Percentiles rank a stretch among this genome's conserved stretches.
Evolutionary conservation across 2,888 invertebrate genomes (phyloP).

Genomic region (Orchesella flavescens): DNA sequence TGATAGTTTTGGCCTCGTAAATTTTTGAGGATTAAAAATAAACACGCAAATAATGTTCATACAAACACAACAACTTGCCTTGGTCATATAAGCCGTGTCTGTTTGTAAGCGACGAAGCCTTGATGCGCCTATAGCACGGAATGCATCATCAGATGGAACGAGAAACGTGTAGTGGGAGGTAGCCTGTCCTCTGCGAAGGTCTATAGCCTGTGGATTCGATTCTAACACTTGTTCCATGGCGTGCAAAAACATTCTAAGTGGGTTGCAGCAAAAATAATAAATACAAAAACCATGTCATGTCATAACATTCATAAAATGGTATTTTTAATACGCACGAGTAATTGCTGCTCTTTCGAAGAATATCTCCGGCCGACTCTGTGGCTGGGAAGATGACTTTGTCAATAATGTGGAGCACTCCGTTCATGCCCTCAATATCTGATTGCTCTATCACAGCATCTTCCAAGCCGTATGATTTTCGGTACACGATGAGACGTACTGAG

Average conservation of each 20-base stretch:
- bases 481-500: slow-evolving; percentile 75
- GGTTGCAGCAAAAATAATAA: neutral
- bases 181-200: slow-evolving; percentile 70
- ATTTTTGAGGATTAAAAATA: neutral
- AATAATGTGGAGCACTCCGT: slow-evolving; percentile 76
- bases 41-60: neutral
- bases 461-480: slow-evolving; percentile 75
- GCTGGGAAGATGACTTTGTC: slow-evolving; percentile 75
- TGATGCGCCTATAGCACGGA: slow-evolving; percentile 77
- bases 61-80: slow-evolving; percentile 71
- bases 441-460: slow-evolving; percentile 75
- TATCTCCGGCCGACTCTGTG: slow-evolving; percentile 74
- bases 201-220: slow-evolving; percentile 73
- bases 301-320: neutral
- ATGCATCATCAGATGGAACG: slow-evolving; percentile 82
- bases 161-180: slow-evolving; percentile 79
- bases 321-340: slow-evolving; percentile 74
- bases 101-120: slow-evolving; percentile 73
- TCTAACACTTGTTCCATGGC: slow-evolving; percentile 74
- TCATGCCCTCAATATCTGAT: slow-evolving; percentile 75
- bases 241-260: slow-evolving; percentile 74
- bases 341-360: slow-evolving; percentile 74
- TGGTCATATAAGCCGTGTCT: slow-evolving; percentile 73
- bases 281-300: slow-evolving; percentile 1
- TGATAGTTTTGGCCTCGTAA: neutral